These are phyloP conservation scores for Alectoris magna DNA, from an alignment of 2,797 vertebrate genomes.

Conservation along the genomic window DNA sequence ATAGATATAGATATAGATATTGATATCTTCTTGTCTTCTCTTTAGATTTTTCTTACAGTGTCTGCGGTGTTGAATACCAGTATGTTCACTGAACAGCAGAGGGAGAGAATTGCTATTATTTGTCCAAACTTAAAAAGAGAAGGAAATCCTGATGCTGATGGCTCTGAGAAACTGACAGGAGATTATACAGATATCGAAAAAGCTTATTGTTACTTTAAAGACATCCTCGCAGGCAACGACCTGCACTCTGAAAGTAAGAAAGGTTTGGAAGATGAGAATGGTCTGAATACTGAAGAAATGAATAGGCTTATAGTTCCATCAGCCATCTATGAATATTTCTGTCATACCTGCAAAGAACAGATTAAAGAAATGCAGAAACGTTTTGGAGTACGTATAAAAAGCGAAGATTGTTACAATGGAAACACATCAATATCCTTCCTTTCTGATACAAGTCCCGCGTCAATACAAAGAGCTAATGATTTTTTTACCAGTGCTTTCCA, in stretches of 20 bases:
- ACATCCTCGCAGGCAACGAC: constrained; percentile 45
- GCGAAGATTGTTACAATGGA: background rate
- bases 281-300: background rate
- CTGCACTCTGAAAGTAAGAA: background rate
- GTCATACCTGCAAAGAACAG: background rate
- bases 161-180: constrained; percentile 68
- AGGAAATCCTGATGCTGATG: background rate
- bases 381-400: constrained; percentile 20
- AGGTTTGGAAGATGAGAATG: background rate
- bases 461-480: background rate
- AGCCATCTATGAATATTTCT: constrained; percentile 74
- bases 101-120: constrained; percentile 26
- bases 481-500: constrained; percentile 67
- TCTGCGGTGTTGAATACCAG: constrained; percentile 72
- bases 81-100: constrained; percentile 71
- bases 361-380: background rate
- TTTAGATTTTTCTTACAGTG: constrained; percentile 79
- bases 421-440: background rate
- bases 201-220: constrained; percentile 67
- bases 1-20: background rate
- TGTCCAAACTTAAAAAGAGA: constrained; percentile 69
- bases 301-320: background rate
- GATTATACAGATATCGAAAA: constrained; percentile 76
- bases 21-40: constrained; percentile 28
- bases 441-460: background rate